Evolutionary conservation across 2,888 invertebrate species (phyloP).

Genomic region (Cremastinae sp.): DNA sequence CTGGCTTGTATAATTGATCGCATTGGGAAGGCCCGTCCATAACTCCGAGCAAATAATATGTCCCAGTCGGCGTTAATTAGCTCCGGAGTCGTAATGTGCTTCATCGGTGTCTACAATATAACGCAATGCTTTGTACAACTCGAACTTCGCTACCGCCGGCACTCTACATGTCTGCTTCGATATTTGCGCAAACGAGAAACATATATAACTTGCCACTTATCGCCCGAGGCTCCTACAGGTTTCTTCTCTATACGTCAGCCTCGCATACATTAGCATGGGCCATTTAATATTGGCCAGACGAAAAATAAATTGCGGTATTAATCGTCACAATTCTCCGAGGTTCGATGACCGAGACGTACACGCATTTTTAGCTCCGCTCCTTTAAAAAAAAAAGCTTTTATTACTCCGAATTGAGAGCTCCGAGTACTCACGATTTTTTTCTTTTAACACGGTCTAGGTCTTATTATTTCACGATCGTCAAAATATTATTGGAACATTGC

Average conservation of each 20-base stretch:
- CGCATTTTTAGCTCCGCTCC: neutral
- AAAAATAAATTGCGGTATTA: conserved; percentile 26
- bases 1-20: conserved; percentile 61
- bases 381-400: neutral
- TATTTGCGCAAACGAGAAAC: neutral
- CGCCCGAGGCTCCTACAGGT: conserved; percentile 33
- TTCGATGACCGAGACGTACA: conserved; percentile 23
- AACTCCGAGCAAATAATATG: conserved; percentile 62
- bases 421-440: neutral
- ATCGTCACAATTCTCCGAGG: neutral
- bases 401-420: neutral
- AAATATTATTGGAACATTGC: conserved; percentile 20
- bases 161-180: conserved; percentile 1
- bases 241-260: conserved; percentile 20
- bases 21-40: conserved; percentile 63
- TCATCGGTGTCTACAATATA: conserved; percentile 29
- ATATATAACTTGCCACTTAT: conserved; percentile 5
- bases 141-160: conserved; percentile 29
- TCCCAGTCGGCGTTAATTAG: conserved; percentile 62
- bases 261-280: conserved; percentile 28
- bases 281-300: conserved; percentile 45
- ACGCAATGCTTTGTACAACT: conserved; percentile 29
- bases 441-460: neutral
- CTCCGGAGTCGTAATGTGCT: conserved; percentile 52
- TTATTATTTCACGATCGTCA: conserved; percentile 1